phyloP scores from a whole-genome alignment of 2,797 vertebrate genomes.

The Peromyscus eremicus region DNA sequence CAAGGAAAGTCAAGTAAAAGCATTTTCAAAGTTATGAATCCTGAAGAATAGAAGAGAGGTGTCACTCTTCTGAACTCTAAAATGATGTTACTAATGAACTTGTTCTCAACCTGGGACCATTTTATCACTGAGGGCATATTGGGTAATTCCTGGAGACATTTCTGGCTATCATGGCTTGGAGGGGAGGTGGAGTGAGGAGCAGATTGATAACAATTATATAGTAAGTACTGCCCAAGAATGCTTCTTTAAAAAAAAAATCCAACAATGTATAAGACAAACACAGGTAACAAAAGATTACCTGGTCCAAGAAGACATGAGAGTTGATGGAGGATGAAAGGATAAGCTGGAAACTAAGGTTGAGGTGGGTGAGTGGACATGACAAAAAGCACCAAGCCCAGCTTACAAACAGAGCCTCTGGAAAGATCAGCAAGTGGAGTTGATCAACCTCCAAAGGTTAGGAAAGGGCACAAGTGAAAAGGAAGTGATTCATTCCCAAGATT shows the following conservation, averaged over 20 bases:
- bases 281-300: not conserved
- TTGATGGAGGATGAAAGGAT: not conserved
- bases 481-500: not conserved
- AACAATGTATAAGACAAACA: not conserved
- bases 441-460: not conserved
- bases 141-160: slow-evolving; percentile 26
- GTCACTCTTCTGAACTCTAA: slow-evolving; percentile 20
- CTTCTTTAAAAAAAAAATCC: not conserved
- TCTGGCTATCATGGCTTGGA: not conserved
- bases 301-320: not conserved
- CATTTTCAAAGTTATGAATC: slow-evolving; percentile 59
- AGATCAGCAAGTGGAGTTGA: not conserved
- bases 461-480: slow-evolving; percentile 19
- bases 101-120: slow-evolving; percentile 26
- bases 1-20: slow-evolving; percentile 54
- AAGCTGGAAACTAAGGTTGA: not conserved
- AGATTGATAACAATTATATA: not conserved
- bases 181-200: not conserved
- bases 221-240: not conserved
- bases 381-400: not conserved
- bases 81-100: slow-evolving; percentile 38
- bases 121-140: not conserved
- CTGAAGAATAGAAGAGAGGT: slow-evolving; percentile 47
- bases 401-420: not conserved
- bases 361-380: not conserved